A percentile compares a stretch with the other conserved stretches of the same genome.
These are phyloP conservation scores for Neocrepidodera transversa DNA, from an alignment of 2,888 invertebrate genomes.

Conservation along the genomic window DNA sequence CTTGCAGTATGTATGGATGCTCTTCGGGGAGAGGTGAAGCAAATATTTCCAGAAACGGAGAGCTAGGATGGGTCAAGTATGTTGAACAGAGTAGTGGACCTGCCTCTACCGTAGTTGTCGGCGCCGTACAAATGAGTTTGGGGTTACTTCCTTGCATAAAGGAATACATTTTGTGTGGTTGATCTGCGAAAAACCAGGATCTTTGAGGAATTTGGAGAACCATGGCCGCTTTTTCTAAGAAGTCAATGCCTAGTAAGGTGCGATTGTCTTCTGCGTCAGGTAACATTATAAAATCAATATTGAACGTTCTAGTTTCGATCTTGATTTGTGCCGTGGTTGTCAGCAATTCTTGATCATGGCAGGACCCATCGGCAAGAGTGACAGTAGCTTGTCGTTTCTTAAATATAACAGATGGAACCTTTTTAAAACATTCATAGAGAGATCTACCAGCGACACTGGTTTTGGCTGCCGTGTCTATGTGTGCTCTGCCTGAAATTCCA, in stretches of 20 bases:
- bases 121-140: too few species aligned
- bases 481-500: slow-evolving; percentile 17
- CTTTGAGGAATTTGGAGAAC: slow-evolving; percentile 25
- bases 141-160: neutral
- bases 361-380: neutral
- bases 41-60: too few species aligned
- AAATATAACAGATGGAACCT: neutral
- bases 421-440: slow-evolving; percentile 1
- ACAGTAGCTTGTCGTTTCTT: neutral
- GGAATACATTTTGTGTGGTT: slow-evolving; percentile 1
- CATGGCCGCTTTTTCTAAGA: slow-evolving; percentile 26
- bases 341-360: neutral
- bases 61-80: too few species aligned
- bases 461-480: slow-evolving; percentile 26
- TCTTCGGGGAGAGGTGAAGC: too few species aligned
- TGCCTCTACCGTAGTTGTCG: too few species aligned
- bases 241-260: slow-evolving; percentile 31
- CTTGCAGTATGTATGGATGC: too few species aligned
- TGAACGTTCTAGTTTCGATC: slow-evolving; percentile 22
- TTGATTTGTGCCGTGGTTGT: neutral
- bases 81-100: too few species aligned
- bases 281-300: slow-evolving; percentile 26
- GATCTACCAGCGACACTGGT: slow-evolving; percentile 18
- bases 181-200: slow-evolving; percentile 21
- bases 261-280: slow-evolving; percentile 29